phyloP scores from a whole-genome alignment of 2,113 vertebrate genomes.

The Spea bombifrons region DNA sequence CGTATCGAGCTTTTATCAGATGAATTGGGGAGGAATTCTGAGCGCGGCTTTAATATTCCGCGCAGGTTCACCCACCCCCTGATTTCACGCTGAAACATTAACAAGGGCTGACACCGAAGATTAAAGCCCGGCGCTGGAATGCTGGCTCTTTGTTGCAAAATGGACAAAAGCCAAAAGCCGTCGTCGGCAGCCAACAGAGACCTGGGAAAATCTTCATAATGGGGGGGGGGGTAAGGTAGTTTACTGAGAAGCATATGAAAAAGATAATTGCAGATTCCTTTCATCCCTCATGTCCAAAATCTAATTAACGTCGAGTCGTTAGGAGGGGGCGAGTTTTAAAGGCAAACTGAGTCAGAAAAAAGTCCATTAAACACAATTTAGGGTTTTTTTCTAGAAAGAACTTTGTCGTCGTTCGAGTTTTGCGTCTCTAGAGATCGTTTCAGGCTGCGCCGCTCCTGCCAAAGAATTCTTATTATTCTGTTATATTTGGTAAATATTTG shows the following conservation, averaged over 20 bases:
- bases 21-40: slow-evolving; percentile 84
- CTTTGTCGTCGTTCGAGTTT: too few relatives aligned
- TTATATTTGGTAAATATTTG: too few relatives aligned
- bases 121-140: slow-evolving; percentile 99
- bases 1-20: slow-evolving; percentile 57
- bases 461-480: too few relatives aligned
- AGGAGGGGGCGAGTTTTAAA: slow-evolving; percentile 25
- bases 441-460: too few relatives aligned
- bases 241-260: slow-evolving; percentile 64
- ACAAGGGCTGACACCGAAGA: slow-evolving; percentile 98
- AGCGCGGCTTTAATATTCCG: slow-evolving; percentile 90
- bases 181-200: slow-evolving; percentile 89
- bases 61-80: slow-evolving; percentile 87
- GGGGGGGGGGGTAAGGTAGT: slow-evolving; percentile 68
- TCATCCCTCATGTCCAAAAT: slow-evolving; percentile 26
- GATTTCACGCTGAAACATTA: slow-evolving; percentile 98
- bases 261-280: slow-evolving; percentile 51
- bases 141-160: slow-evolving; percentile 91
- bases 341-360: not conserved
- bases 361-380: not conserved
- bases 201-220: slow-evolving; percentile 93
- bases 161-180: slow-evolving; percentile 94
- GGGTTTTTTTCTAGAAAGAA: too few relatives aligned
- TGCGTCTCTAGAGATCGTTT: too few relatives aligned
- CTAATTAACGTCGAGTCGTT: slow-evolving; percentile 33